Base-by-base conservation (phyloP, 2,888 invertebrate genomes). In the Machimus rusticus region DNA sequence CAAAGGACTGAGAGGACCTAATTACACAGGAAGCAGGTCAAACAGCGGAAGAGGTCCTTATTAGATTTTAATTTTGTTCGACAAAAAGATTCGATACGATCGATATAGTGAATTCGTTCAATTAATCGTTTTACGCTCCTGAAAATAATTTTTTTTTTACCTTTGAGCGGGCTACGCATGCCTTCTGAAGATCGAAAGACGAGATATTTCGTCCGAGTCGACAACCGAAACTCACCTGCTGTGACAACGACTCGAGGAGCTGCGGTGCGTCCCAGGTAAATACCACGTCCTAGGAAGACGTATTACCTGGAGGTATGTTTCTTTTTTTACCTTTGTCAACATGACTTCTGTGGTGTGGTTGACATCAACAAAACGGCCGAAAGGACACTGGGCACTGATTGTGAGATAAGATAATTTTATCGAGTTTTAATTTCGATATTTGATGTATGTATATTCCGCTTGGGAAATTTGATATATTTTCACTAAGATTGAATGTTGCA, bases 221-320 rank as follows among this genome's bases (percentile, higher is more conserved):
- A 88, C 87, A 88, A 81, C 85, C 34, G 6, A 74, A 79, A 86
- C 87, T 88, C 88, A 88, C 87, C 87, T 88, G 88, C 87, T 86
- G 88, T 85, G 87, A 87, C 85, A 88, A 39, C 9, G 86, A 51
- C 28, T 34, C 16, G 14, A 51, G 55, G 28, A 57, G n/a, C 34
- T 31, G 31, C 6, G 37, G 57, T 31, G 39, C 12, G 28, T n/a
- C n/a, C 28, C 51, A 51, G 55, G 57, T 82, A 39, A 39, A 39
- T 39, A 57, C 34, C 6, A 14, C n/a, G 57, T 55, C 51, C 31
- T 55, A 31, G 55, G 16, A 82, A 55, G 82, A 51, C 57, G 31
- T 37, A 82, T 34, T 57, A 55, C 55, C 57, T 34, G 31, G 28
- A 16, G 16, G 16, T 14, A 55, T 28, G 23, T 34, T 31, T 34